Evolutionary conservation across 2,113 vertebrate species (phyloP).

Genomic region (Spea bombifrons): DNA sequence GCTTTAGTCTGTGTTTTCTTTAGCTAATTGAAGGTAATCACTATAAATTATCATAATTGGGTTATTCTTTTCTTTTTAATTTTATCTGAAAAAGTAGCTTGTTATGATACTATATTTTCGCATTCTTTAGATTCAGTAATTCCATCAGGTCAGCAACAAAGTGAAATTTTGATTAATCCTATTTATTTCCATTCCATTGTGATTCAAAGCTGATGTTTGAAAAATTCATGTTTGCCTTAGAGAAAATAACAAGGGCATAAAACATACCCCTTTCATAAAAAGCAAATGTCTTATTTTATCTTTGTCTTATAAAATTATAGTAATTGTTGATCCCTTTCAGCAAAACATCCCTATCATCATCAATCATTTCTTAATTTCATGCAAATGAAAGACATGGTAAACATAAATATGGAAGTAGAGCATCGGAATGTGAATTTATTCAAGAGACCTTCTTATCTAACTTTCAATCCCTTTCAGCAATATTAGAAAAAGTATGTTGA

Average conservation of each 20-base stretch:
- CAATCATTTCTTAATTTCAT: conserved; percentile 43
- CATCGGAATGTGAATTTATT: no score
- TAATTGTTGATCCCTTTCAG: conserved; percentile 45
- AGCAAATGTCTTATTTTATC: conserved; percentile 41
- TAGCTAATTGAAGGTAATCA: not conserved
- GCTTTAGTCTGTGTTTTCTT: no score
- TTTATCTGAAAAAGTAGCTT: not conserved
- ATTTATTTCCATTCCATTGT: conserved; percentile 39
- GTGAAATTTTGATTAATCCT: conserved; percentile 41
- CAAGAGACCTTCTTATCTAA: no score
- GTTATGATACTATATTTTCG: conserved; percentile 2
- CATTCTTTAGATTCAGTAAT: conserved; percentile 1
- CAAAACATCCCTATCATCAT: conserved; percentile 43
- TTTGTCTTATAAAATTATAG: conserved; percentile 43
- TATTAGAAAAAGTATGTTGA: no score
- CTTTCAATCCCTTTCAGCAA: no score
- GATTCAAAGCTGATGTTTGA: conserved; percentile 30
- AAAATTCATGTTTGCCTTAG: conserved; percentile 39
- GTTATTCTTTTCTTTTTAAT: not conserved
- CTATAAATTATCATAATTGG: not conserved
- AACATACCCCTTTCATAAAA: conserved; percentile 27
- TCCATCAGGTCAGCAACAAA: conserved; percentile 32
- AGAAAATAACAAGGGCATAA: conserved; percentile 39
- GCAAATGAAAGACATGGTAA: conserved; percentile 36
- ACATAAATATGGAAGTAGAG: conserved; percentile 27